Conservation (phyloP, 2,113 vertebrate genomes). For the Amblyornis subalaris region DNA sequence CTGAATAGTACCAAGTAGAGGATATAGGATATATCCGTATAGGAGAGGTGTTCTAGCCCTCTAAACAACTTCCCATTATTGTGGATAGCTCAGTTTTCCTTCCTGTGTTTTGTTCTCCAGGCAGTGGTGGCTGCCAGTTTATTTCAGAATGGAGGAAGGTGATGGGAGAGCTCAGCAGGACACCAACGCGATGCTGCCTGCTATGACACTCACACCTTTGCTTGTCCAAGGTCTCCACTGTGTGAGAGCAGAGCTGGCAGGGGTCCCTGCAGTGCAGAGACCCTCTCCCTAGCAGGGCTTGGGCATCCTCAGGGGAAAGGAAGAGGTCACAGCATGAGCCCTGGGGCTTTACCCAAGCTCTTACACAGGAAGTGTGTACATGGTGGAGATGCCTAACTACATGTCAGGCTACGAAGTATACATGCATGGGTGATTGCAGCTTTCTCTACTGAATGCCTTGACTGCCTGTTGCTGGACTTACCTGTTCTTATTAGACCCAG, state of each 20-base stretch:
- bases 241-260: not conserved
- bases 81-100: not conserved
- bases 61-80: not conserved
- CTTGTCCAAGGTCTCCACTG: rapidly evolving
- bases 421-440: not conserved
- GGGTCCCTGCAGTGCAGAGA: not conserved
- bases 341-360: not conserved
- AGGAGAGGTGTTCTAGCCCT: not conserved
- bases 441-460: not conserved
- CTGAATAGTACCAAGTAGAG: not conserved
- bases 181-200: rapidly evolving
- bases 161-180: not conserved
- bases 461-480: not conserved
- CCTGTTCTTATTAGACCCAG: not conserved
- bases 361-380: not conserved
- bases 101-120: not conserved
- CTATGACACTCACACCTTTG: not conserved
- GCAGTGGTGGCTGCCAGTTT: not conserved
- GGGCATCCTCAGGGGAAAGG: not conserved
- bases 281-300: not conserved
- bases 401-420: not conserved
- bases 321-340: not conserved
- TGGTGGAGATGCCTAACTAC: not conserved
- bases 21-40: not conserved
- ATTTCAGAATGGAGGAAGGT: not conserved